Base-by-base conservation (phyloP, 2,888 invertebrate genomes). In the Autographa pulchrina region DNA sequence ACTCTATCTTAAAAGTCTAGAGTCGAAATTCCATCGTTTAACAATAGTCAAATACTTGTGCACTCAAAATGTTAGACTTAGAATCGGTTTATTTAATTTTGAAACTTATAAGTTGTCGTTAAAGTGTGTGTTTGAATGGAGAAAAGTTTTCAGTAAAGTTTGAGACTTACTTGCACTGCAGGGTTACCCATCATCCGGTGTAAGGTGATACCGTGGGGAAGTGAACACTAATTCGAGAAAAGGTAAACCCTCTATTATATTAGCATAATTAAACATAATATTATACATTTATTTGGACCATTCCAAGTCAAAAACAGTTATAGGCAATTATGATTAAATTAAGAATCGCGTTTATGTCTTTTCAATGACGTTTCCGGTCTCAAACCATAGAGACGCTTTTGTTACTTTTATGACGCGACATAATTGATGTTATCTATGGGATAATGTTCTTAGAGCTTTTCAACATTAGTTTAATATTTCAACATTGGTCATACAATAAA, bases 201-300 rank as follows among this genome's bases (percentile, higher is more conserved):
- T 93, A 94, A 94, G 88, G 75, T 89, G 92, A 94, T 90, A 92
- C 91, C 94, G 94, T 94, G 94, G 94, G 94, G 94, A 94, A 93
- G 89, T 90, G 86, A 85, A 79, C 84, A 83, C 81, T 86, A 88
- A 90, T 91, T 89, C 79, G 84, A 86, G 81, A 82, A 85, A 86
- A 87, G 86, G 86, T 80, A 86, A 88, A 89, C 85, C 87, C 82
- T 86, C 74, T 72, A 77, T 83, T 67, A 72, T 80, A 86, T 86
- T 87, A 84, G 84, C 78, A 82, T 83, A 85, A 80, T 85, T 80
- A 80, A 70, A 78, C 70, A 59, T 78, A 67, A 61, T 78, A 68
- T 74, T 78, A 68, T 62, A 70, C 67, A 62, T 52, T 77, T 77
- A 62, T 48, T 65, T 78, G 54, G 62, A 69, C 58, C 58, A 56